Evolutionary conservation across 2,113 vertebrate genomes (phyloP), one percentile per base, ranked within the genome.

Genomic region (Megaleporinus macrocephalus): DNA sequence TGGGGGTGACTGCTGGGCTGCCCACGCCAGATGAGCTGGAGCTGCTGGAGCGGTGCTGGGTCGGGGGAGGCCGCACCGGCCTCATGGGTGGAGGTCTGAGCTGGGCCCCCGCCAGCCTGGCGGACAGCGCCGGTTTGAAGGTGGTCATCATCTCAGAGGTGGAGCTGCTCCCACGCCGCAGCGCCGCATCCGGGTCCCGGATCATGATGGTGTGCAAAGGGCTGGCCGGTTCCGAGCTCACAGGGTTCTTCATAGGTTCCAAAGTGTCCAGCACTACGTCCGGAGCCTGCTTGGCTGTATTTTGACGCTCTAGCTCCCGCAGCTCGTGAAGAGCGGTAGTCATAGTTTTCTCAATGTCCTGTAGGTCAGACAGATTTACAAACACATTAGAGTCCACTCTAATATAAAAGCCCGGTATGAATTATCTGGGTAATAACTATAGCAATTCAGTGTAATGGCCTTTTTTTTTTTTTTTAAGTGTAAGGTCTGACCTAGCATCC

Each of bases 291-390:
- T 99, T 99, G 79, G 92, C 97, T 0, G 96, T 96, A 91, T 99
- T 99, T 90, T 99, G 97, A 49, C 97, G 91, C 91, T 99, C 98
- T 74, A 99, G 95, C 83, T 99, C 98, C 20, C 96, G 95, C 70
- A 99, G 92, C 91, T 99, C 98, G 0, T 99, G 97, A 61, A 99
- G 94, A 0, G 98, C 97, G 0, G 98, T 99, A 86, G 93, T 99
- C 97, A 99, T 99, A 24, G 98, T 99, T 92, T 99, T 99, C 92
- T 99, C 97, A 14, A 99, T 99, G 92, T 99, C 98, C 98, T 99
- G 90, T 0, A 87, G 79, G 86, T 29, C 68, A 24, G 3, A 81
- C 49, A 83, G n/a, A 55, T 69, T 22, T 26, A 66, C 44, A 80
- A 47, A 79, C 27, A 76, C 27, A 76, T 62, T 36, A 66, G 20